These are phyloP conservation scores for Ptychobarbus kaznakovi DNA, from an alignment of 2,797 vertebrate species.

Conservation along the genomic window DNA sequence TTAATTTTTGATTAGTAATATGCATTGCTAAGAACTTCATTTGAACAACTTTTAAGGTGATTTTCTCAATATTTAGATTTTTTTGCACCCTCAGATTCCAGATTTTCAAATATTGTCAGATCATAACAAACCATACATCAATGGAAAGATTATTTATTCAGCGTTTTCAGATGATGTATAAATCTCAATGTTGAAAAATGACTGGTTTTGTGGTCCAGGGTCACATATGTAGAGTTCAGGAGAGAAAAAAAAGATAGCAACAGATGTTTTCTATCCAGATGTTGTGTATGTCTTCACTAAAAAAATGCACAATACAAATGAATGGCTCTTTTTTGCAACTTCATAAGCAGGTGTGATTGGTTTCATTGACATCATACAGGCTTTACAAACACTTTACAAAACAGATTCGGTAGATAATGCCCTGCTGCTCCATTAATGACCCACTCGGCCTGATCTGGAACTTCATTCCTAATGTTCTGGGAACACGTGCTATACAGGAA, in stretches of 20 bases:
- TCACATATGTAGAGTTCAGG: background rate
- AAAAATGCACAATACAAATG: background rate
- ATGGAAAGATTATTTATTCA: too few relatives aligned
- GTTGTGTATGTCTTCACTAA: background rate
- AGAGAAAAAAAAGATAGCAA: background rate
- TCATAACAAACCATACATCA: too few relatives aligned
- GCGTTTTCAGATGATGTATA: too few relatives aligned
- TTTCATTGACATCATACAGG: conserved; percentile 24
- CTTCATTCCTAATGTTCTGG: conserved; percentile 24
- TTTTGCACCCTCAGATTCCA: too few relatives aligned
- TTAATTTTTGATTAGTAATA: too few relatives aligned
- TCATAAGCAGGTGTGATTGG: background rate
- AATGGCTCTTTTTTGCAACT: background rate
- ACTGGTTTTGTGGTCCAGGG: too few relatives aligned
- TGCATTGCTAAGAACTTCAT: too few relatives aligned
- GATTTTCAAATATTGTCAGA: too few relatives aligned
- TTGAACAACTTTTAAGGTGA: too few relatives aligned
- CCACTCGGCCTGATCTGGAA: background rate
- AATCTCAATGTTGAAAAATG: too few relatives aligned
- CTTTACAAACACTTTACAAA: conserved; percentile 24
- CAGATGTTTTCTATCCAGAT: background rate
- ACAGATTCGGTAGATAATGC: conserved; percentile 5
- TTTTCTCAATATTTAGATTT: too few relatives aligned
- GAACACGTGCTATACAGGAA: conserved; percentile 36
- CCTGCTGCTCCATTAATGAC: background rate